phyloP scores from a whole-genome alignment of 2,113 vertebrate genomes.

The Psittacula cyanocephala region DNA sequence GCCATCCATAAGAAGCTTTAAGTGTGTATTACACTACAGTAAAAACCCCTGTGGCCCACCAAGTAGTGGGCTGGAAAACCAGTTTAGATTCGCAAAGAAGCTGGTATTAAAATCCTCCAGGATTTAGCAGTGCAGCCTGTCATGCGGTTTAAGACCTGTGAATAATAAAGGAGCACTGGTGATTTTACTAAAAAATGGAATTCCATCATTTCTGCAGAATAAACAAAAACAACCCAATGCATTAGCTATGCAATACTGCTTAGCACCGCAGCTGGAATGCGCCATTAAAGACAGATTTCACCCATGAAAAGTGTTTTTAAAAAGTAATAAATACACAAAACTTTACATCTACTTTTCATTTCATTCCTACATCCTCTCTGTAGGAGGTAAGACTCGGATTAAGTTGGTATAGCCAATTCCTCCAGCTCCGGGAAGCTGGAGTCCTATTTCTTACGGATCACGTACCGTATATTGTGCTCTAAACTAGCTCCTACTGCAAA shows the following conservation, averaged over 20 bases:
- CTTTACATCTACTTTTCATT: conserved; percentile 50
- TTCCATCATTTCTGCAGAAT: conserved; percentile 78
- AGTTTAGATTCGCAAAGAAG: conserved; percentile 74
- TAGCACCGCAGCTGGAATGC: conserved; percentile 54
- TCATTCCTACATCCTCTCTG: conserved; percentile 52
- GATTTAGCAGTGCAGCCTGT: conserved; percentile 50
- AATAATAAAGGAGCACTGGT: conserved; percentile 67
- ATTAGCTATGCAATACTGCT: conserved; percentile 75
- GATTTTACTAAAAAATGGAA: conserved; percentile 76
- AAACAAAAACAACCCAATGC: conserved; percentile 80
- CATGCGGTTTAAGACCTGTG: conserved; percentile 65
- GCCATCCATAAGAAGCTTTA: conserved; percentile 59
- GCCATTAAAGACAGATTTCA: conserved; percentile 76
- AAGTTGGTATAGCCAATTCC: conserved; percentile 22
- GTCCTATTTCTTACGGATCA: conserved; percentile 12
- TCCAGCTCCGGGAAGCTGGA: conserved; percentile 28
- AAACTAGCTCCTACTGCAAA: background rate
- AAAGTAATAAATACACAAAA: conserved; percentile 56
- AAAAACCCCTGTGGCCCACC: conserved; percentile 51
- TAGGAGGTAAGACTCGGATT: conserved; percentile 43
- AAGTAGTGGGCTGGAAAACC: conserved; percentile 73
- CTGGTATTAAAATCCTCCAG: conserved; percentile 60
- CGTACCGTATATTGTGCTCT: background rate
- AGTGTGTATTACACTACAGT: conserved; percentile 46
- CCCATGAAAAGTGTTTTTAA: conserved; percentile 65